Evolutionary conservation across 92 coral and sea anemone species (phyloP).

Genomic region (Parazoanthus swiftii): DNA sequence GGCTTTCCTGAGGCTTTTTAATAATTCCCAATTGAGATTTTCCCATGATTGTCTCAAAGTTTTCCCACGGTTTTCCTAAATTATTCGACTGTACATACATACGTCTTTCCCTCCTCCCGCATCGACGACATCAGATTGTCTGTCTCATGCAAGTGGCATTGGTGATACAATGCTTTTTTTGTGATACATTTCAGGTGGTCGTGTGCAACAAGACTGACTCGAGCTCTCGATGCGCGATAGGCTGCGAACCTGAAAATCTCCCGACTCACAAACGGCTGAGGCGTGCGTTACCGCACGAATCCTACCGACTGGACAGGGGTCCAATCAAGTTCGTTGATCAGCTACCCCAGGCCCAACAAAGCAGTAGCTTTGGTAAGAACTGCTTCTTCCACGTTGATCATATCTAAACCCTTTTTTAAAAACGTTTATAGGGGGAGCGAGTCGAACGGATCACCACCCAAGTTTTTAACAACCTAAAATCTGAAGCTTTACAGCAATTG

Average conservation of each 20-base stretch:
- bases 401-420: no score
- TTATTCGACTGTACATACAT: no score
- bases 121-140: no score
- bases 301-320: conserved; percentile 10
- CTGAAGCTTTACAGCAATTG: no score
- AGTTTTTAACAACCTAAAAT: no score
- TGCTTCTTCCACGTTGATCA: neutral
- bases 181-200: neutral
- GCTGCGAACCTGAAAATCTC: neutral
- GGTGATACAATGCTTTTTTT: neutral
- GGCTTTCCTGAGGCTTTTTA: no score
- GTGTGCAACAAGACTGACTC: conserved; percentile 34
- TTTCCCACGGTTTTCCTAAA: no score
- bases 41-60: no score
- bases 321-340: conserved; percentile 9
- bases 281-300: neutral
- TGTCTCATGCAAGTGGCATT: neutral
- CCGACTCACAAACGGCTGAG: conserved; percentile 9
- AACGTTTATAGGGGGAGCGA: no score
- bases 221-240: conserved; percentile 30
- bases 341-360: neutral
- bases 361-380: neutral
- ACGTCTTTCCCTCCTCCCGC: no score
- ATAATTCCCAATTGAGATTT: no score
- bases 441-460: no score